Conservation (phyloP, 2,113 vertebrate genomes). For the Aptenodytes patagonicus region DNA sequence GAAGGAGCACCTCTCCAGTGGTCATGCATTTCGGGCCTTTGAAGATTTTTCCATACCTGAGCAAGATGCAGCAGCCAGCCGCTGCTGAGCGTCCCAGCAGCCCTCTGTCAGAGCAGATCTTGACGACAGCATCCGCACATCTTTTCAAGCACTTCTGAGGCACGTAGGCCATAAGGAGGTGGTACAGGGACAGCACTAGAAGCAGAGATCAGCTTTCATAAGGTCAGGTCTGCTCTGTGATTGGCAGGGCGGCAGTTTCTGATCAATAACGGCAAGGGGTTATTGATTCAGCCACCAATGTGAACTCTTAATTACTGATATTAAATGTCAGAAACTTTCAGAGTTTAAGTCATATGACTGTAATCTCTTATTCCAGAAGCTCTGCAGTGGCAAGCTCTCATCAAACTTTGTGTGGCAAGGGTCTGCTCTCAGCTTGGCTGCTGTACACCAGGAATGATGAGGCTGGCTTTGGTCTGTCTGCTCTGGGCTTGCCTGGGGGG, state of each 20-base stretch:
- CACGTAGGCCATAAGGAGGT: not conserved
- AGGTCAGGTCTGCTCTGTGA: slow-evolving; percentile 8
- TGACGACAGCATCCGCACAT: not conserved
- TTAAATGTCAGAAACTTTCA: slow-evolving; percentile 69
- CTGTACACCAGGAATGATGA: not conserved
- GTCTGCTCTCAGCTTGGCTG: not conserved
- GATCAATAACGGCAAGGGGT: slow-evolving; percentile 61
- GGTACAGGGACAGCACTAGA: not conserved
- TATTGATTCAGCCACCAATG: slow-evolving; percentile 63
- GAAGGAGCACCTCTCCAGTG: not conserved
- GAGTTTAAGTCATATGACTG: not conserved
- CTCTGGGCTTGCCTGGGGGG: not conserved
- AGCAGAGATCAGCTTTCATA: not conserved
- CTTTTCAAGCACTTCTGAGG: not conserved
- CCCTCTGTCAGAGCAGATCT: not conserved
- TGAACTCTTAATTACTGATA: slow-evolving; percentile 69
- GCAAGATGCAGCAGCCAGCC: not conserved
- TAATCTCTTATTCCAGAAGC: slow-evolving; percentile 17
- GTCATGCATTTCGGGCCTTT: not conserved
- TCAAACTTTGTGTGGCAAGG: not conserved
- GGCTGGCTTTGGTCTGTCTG: not conserved
- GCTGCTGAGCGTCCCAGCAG: fast-evolving
- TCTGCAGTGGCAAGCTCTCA: not conserved
- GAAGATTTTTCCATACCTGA: not conserved
- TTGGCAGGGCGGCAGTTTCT: slow-evolving; percentile 26